phyloP scores from a whole-genome alignment of 2,888 invertebrate genomes.

The Chrysodeixis includens region DNA sequence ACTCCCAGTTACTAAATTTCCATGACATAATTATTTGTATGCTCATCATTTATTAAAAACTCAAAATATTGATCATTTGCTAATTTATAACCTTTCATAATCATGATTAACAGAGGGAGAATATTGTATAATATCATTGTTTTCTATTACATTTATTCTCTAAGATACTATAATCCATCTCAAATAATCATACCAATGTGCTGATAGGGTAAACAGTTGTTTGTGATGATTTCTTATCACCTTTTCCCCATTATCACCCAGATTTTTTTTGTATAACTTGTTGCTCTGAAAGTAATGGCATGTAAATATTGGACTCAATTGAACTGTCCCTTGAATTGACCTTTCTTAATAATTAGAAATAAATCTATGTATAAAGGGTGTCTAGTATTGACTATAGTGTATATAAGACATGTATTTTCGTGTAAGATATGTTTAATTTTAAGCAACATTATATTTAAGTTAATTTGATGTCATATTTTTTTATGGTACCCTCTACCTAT shows the following conservation, averaged over 20 bases:
- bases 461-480: not conserved
- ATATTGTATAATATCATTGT: no score
- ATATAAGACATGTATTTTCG: conserved; percentile 4
- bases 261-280: not conserved
- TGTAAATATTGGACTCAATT: not conserved
- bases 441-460: not conserved
- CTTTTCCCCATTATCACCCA: no score
- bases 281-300: not conserved
- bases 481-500: not conserved
- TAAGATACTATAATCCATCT: no score
- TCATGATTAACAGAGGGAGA: no score
- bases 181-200: no score
- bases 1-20: no score
- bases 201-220: not conserved
- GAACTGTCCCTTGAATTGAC: not conserved
- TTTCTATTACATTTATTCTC: no score
- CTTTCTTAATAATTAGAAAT: not conserved
- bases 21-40: no score
- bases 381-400: not conserved
- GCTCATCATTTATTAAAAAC: no score
- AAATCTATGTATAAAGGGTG: conserved; percentile 1
- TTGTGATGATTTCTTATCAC: not conserved
- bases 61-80: no score
- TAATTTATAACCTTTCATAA: no score
- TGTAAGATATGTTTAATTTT: not conserved